These are phyloP conservation scores for Virgularia gustaviana DNA, from an alignment of 92 coral and sea anemone genomes.

Conservation along the genomic window DNA sequence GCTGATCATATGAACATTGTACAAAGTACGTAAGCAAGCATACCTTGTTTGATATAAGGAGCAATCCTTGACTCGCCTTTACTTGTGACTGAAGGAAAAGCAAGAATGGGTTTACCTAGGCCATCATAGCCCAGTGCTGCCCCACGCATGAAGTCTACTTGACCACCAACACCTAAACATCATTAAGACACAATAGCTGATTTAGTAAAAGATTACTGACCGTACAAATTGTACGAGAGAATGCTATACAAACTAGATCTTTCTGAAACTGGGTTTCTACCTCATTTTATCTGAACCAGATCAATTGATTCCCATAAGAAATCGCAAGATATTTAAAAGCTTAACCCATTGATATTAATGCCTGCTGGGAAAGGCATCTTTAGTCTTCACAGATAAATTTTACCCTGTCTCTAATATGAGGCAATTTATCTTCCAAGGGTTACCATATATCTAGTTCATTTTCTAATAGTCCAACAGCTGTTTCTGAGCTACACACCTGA, in stretches of 20 bases:
- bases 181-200: background rate
- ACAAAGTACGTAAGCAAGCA: background rate
- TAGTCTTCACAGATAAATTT: too few relatives aligned
- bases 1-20: background rate
- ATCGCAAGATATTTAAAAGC: too few relatives aligned
- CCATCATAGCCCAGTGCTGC: slow-evolving; percentile 88
- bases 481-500: slow-evolving; percentile 55
- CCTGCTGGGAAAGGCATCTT: too few relatives aligned
- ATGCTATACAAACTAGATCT: too few relatives aligned
- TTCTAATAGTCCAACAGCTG: background rate
- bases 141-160: slow-evolving; percentile 82
- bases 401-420: too few relatives aligned
- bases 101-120: slow-evolving; percentile 90
- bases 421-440: too few relatives aligned
- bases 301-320: too few relatives aligned
- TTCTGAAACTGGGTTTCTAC: too few relatives aligned
- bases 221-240: too few relatives aligned
- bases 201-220: background rate
- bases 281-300: too few relatives aligned
- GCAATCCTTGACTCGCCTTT: slow-evolving; percentile 84
- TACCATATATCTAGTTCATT: background rate
- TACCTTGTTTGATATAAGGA: slow-evolving; percentile 84
- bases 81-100: slow-evolving; percentile 76
- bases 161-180: slow-evolving; percentile 87
- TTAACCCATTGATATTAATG: too few relatives aligned